A percentile compares a stretch with the other conserved stretches of the same genome.
Conservation (phyloP, 2,797 vertebrate genomes). For the Rachycentron canadum region DNA sequence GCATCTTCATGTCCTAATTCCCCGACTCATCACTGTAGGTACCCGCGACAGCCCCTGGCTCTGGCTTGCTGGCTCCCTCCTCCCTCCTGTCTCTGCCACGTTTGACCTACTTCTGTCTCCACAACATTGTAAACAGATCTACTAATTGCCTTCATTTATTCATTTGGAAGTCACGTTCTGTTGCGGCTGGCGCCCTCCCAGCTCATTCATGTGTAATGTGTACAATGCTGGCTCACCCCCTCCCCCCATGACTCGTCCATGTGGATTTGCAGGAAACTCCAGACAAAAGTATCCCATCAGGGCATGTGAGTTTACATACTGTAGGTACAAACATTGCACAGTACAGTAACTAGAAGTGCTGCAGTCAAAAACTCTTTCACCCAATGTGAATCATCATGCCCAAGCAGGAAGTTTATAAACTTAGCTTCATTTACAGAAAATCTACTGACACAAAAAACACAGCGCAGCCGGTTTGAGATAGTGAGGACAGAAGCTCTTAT, state of each 20-base stretch:
- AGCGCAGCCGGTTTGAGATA: constrained; percentile 52
- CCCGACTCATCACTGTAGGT: constrained; percentile 76
- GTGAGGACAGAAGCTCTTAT: constrained; percentile 61
- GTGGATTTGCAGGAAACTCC: constrained; percentile 40
- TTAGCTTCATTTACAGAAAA: background rate
- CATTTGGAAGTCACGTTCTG: constrained; percentile 84
- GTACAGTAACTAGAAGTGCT: background rate
- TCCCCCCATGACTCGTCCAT: constrained; percentile 37
- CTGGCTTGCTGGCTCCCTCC: constrained; percentile 63
- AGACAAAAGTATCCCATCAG: constrained; percentile 53
- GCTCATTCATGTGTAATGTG: constrained; percentile 81
- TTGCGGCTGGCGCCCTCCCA: constrained; percentile 73
- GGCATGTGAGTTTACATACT: constrained; percentile 20
- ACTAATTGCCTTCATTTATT: constrained; percentile 88
- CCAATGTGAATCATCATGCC: constrained; percentile 27
- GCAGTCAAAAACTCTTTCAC: background rate
- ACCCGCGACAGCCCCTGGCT: constrained; percentile 75
- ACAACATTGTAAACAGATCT: constrained; percentile 84
- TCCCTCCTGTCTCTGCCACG: constrained; percentile 65
- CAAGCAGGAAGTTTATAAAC: constrained; percentile 28
- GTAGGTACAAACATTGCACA: constrained; percentile 20
- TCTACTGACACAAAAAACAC: constrained; percentile 27
- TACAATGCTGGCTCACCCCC: constrained; percentile 58
- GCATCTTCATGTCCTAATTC: constrained; percentile 80
- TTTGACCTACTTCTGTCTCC: constrained; percentile 85